phyloP scores from a whole-genome alignment of 2,797 vertebrate species.

The Microctenopoma stevenorrisi region DNA sequence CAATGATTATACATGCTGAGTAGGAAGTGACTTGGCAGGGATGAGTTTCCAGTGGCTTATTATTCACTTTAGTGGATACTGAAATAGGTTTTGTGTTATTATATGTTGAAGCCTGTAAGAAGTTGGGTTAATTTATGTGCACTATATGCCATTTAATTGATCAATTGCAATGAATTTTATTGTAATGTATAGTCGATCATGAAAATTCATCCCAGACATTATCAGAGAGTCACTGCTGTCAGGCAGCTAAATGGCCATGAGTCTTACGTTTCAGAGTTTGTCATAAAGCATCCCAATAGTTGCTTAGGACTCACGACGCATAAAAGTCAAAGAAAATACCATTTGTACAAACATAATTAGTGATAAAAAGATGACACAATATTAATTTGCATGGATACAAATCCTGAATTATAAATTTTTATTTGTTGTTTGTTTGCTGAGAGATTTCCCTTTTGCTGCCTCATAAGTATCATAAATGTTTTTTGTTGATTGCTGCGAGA shows the following conservation, averaged over 20 bases:
- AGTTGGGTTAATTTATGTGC: neutral
- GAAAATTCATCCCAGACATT: slow-evolving; percentile 68
- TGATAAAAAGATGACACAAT: slow-evolving; percentile 37
- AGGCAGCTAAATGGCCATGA: slow-evolving; percentile 44
- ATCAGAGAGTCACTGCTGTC: slow-evolving; percentile 38
- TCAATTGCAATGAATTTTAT: neutral
- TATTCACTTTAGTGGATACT: slow-evolving; percentile 23
- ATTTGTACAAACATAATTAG: slow-evolving; percentile 65
- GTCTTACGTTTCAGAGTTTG: slow-evolving; percentile 71
- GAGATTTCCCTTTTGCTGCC: neutral
- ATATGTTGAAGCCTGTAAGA: slow-evolving; percentile 5
- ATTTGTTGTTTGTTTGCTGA: neutral
- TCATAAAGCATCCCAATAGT: slow-evolving; percentile 67
- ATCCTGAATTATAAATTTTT: slow-evolving; percentile 13
- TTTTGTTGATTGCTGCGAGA: neutral
- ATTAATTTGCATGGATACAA: slow-evolving; percentile 61
- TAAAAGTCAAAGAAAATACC: slow-evolving; percentile 70
- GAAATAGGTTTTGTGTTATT: slow-evolving; percentile 16
- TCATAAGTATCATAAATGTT: neutral
- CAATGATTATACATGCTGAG: slow-evolving; percentile 61
- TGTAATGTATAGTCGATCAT: slow-evolving; percentile 13
- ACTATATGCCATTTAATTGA: neutral
- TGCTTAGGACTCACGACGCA: slow-evolving; percentile 68
- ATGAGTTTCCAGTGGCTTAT: slow-evolving; percentile 67
- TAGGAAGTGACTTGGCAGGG: slow-evolving; percentile 37